These are phyloP conservation scores for Bicyclus anynana DNA, from an alignment of 1,140 invertebrate species.

Conservation along the genomic window DNA sequence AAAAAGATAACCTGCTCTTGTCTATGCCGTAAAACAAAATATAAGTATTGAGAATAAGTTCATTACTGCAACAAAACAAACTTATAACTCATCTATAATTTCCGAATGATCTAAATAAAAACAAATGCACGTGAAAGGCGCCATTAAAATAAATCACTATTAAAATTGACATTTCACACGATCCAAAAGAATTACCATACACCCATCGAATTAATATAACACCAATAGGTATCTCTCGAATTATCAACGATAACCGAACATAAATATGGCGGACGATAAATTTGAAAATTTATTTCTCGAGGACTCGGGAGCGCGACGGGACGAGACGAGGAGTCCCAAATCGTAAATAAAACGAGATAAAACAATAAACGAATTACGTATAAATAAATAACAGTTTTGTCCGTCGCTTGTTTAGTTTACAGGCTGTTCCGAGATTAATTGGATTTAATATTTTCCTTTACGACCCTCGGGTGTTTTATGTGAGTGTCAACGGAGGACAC, in stretches of 20 bases:
- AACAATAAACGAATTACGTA: conserved; percentile 74
- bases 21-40: no score
- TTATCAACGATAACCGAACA: conserved; percentile 54
- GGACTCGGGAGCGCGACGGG: conserved; percentile 46
- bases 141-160: conserved; percentile 58
- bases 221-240: conserved; percentile 49
- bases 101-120: not conserved
- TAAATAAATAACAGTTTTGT: conserved; percentile 72
- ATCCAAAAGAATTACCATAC: conserved; percentile 35
- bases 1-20: no score
- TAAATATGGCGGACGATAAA: conserved; percentile 63
- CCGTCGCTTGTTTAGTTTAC: conserved; percentile 49
- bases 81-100: no score
- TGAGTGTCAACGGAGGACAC: conserved; percentile 9
- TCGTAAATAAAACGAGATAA: conserved; percentile 73
- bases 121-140: conserved; percentile 3
- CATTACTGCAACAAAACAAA: no score
- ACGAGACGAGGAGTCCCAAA: conserved; percentile 37
- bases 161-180: conserved; percentile 69
- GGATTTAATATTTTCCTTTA: conserved; percentile 23
- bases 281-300: conserved; percentile 60
- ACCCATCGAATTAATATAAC: conserved; percentile 60
- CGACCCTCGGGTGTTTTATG: conserved; percentile 19
- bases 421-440: conserved; percentile 39
- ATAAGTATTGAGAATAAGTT: no score